A percentile compares a stretch with the other conserved stretches of the same genome.
phyloP scores from a whole-genome alignment of 2,888 invertebrate species.

The Eupithecia inturbata region DNA sequence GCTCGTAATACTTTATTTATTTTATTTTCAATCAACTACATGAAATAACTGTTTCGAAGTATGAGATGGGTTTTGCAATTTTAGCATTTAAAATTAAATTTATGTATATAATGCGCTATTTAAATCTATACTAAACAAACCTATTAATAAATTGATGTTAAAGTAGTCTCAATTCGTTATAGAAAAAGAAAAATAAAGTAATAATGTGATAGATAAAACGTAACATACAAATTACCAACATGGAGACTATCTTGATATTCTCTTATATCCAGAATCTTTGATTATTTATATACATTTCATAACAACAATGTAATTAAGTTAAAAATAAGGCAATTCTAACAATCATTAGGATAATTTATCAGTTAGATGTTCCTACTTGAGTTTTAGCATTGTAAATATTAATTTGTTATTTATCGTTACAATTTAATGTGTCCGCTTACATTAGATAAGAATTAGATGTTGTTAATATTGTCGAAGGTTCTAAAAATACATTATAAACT shows the following conservation, averaged over 20 bases:
- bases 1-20: background rate
- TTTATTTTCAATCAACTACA: background rate
- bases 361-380: constrained; percentile 3
- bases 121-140: background rate
- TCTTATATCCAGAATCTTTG: background rate
- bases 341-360: background rate
- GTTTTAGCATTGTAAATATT: constrained; percentile 10
- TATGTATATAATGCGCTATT: background rate
- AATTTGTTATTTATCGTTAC: background rate
- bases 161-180: background rate
- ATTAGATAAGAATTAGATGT: background rate
- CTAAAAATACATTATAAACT: background rate
- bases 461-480: background rate
- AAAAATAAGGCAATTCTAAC: background rate
- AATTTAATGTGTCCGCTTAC: background rate
- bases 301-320: background rate
- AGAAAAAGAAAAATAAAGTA: background rate
- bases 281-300: background rate
- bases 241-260: background rate
- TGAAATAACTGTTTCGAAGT: background rate
- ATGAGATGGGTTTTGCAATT: background rate
- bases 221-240: background rate
- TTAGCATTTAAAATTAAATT: background rate
- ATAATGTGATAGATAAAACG: background rate
- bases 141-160: background rate